Evolutionary conservation across 1,140 invertebrate genomes (phyloP).

Genomic region (Drosophila kikkawai): DNA sequence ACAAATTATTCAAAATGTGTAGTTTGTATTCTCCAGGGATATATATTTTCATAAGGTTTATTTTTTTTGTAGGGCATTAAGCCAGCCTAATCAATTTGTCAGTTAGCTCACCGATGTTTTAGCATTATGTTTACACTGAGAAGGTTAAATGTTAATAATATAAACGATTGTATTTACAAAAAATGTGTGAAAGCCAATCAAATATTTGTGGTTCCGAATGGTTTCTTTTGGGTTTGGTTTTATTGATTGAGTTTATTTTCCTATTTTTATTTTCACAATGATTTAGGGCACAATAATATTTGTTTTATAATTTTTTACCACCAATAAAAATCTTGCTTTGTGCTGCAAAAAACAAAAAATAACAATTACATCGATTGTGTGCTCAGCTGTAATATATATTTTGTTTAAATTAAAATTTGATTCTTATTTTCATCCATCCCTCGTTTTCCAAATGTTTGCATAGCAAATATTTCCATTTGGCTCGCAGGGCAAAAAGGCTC

Average conservation of each 20-base stretch:
- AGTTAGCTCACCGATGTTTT: slow-evolving; percentile 10
- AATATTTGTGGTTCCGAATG: not conserved
- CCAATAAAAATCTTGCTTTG: not conserved
- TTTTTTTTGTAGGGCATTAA: not conserved
- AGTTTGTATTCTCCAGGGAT: slow-evolving; percentile 5
- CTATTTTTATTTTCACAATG: not conserved
- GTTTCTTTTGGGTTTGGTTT: not conserved
- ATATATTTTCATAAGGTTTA: slow-evolving; percentile 10
- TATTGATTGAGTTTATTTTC: slow-evolving; percentile 7
- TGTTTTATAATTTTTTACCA: not conserved
- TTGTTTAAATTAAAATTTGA: not conserved
- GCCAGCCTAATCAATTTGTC: slow-evolving; percentile 28
- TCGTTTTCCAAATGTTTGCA: not conserved
- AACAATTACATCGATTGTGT: not conserved
- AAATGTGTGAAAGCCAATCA: not conserved
- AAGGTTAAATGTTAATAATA: slow-evolving; percentile 28
- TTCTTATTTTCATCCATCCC: not conserved
- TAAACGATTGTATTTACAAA: slow-evolving; percentile 8
- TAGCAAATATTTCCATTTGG: slow-evolving; percentile 21
- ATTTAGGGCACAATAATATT: not conserved
- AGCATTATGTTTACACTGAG: slow-evolving; percentile 24
- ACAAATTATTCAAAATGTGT: slow-evolving; percentile 46
- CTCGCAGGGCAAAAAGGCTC: not conserved
- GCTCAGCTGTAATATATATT: not conserved
- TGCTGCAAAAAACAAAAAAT: not conserved